These are phyloP conservation scores for Diaprepes abbreviatus DNA, from an alignment of 2,888 invertebrate species.

Conservation along the genomic window DNA sequence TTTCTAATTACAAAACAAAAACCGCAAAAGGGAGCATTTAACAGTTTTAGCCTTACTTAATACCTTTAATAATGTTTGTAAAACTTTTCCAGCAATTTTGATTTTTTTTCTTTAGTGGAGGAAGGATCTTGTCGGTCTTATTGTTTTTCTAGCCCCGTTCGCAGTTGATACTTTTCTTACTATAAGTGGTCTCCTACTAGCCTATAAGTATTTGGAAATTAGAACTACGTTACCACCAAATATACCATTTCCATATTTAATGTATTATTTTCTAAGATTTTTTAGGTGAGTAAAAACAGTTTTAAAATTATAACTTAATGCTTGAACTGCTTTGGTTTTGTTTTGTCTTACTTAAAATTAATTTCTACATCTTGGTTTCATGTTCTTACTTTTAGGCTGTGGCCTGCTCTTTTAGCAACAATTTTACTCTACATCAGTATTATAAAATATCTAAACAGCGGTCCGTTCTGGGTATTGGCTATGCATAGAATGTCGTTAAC, in stretches of 20 bases:
- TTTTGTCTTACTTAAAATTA: too few species aligned
- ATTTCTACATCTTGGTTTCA: too few species aligned
- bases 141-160: slow-evolving; percentile 66
- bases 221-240: slow-evolving; percentile 43
- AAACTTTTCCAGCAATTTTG: too few species aligned
- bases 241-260: slow-evolving; percentile 57
- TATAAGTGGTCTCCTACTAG: slow-evolving; percentile 72
- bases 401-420: slow-evolving; percentile 66
- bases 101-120: slow-evolving; percentile 65
- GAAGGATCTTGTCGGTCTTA: slow-evolving; percentile 31
- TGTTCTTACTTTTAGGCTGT: slow-evolving; percentile 51
- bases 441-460: slow-evolving; percentile 64
- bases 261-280: slow-evolving; percentile 65
- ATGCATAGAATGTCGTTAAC: slow-evolving; percentile 37
- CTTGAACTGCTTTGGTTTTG: too few species aligned
- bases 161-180: slow-evolving; percentile 75
- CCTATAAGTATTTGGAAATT: slow-evolving; percentile 63
- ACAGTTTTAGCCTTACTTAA: too few species aligned
- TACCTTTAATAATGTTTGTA: too few species aligned
- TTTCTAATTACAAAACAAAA: too few species aligned
- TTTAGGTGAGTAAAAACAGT: slow-evolving; percentile 65
- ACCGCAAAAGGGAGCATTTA: too few species aligned
- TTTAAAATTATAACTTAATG: too few species aligned
- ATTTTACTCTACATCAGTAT: slow-evolving; percentile 66
- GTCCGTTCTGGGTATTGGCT: slow-evolving; percentile 64